These are phyloP conservation scores for Argyresthia goedartella DNA, from an alignment of 2,888 invertebrate species.

Conservation along the genomic window DNA sequence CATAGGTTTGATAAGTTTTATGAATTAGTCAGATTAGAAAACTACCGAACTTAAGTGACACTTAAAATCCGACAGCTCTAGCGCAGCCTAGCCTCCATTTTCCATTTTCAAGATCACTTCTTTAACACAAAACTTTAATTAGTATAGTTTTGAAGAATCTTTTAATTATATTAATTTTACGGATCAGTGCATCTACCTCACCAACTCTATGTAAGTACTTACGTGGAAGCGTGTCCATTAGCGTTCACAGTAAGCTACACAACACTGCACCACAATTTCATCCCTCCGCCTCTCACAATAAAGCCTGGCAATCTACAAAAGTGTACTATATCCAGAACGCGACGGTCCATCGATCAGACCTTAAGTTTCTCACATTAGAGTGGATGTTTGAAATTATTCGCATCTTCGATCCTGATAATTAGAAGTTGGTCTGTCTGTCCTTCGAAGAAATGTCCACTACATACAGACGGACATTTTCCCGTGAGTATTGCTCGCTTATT, in stretches of 20 bases:
- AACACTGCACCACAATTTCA: no score
- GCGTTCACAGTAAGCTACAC: neutral
- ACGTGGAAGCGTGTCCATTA: conserved; percentile 19
- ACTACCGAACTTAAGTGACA: no score
- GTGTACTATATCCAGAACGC: conserved; percentile 3
- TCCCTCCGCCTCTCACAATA: no score
- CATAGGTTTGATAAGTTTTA: no score
- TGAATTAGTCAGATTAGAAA: no score
- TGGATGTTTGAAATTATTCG: conserved; percentile 38
- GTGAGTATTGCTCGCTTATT: neutral
- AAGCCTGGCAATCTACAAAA: no score
- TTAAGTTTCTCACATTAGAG: conserved; percentile 41
- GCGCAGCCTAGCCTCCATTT: no score
- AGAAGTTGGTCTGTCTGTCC: conserved; percentile 22
- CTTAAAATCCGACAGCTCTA: no score
- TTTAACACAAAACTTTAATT: no score
- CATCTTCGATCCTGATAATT: conserved; percentile 37
- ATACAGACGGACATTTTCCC: neutral
- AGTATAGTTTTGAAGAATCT: no score
- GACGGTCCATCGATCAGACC: conserved; percentile 18
- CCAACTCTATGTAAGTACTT: conserved; percentile 20
- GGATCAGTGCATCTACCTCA: neutral
- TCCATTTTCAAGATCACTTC: no score
- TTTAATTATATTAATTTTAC: neutral
- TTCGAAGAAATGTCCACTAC: neutral